Evolutionary conservation across 2,113 vertebrate genomes (phyloP).

Genomic region (Aptenodytes forsteri): DNA sequence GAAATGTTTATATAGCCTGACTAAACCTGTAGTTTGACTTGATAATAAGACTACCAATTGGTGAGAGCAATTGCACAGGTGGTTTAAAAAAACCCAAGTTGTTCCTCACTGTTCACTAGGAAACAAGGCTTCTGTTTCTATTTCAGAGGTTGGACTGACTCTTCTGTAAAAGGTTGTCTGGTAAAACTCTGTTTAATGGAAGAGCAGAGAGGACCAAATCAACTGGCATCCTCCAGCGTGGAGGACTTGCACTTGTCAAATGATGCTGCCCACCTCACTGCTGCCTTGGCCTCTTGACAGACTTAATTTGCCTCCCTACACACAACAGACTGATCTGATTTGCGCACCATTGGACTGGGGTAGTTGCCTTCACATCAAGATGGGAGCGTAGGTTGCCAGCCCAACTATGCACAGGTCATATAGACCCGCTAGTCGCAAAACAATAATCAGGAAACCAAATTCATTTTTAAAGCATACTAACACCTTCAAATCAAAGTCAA

Average conservation of each 20-base stretch:
- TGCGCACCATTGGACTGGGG: not conserved
- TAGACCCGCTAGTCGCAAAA: not conserved
- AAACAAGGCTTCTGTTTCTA: not conserved
- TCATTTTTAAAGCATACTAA: not conserved
- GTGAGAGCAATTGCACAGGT: not conserved
- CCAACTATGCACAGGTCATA: not conserved
- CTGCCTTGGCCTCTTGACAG: not conserved
- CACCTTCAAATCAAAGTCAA: not conserved
- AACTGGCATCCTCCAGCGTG: accelerated
- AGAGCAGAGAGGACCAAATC: not conserved
- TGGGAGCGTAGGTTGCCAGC: not conserved
- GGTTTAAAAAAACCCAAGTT: not conserved
- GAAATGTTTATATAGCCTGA: not conserved
- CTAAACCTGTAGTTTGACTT: not conserved
- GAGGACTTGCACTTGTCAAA: not conserved
- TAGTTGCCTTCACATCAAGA: not conserved
- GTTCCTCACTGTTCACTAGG: not conserved
- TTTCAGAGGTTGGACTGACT: not conserved
- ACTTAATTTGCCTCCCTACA: not conserved
- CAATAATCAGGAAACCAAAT: not conserved
- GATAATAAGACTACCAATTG: not conserved
- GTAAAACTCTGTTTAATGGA: not conserved
- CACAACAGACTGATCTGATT: not conserved
- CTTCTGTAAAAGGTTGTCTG: not conserved
- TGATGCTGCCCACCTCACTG: not conserved